Percentiles rank a stretch among this genome's conserved stretches.
These are phyloP conservation scores for Plemyria rubiginata DNA, from an alignment of 2,888 invertebrate species.

Conservation along the genomic window DNA sequence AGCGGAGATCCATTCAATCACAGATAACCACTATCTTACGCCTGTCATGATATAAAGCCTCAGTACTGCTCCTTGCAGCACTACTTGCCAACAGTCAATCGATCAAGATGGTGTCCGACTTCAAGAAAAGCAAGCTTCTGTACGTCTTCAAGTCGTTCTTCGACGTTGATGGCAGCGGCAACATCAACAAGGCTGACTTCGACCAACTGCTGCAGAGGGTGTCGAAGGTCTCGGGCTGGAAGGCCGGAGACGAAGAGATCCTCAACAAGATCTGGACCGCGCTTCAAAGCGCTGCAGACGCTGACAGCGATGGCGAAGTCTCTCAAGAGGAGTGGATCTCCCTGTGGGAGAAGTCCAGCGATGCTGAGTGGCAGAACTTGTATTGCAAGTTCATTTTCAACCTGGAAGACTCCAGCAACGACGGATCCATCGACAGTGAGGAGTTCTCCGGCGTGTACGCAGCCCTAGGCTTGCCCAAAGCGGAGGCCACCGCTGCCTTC, in stretches of 20 bases:
- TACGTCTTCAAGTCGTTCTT: constrained; percentile 95
- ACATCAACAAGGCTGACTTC: constrained; percentile 94
- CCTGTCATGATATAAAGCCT: constrained; percentile 20
- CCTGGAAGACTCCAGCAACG: constrained; percentile 93
- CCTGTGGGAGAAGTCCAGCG: constrained; percentile 88
- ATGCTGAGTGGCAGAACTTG: constrained; percentile 90
- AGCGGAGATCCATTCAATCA: constrained; percentile 26
- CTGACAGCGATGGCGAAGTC: constrained; percentile 93
- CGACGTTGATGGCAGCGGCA: constrained; percentile 94
- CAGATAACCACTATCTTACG: constrained; percentile 23
- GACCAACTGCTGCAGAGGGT: constrained; percentile 94
- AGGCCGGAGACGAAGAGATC: constrained; percentile 88
- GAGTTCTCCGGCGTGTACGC: constrained; percentile 93
- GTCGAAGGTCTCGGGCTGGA: constrained; percentile 91
- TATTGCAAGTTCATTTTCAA: constrained; percentile 95
- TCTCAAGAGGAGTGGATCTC: constrained; percentile 59
- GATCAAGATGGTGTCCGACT: constrained; percentile 90
- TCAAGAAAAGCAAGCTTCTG: constrained; percentile 94
- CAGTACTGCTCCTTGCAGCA: constrained; percentile 26
- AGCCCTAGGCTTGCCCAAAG: constrained; percentile 89
- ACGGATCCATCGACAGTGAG: constrained; percentile 89
- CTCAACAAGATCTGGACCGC: constrained; percentile 94
- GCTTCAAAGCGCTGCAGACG: constrained; percentile 92
- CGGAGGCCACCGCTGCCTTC: constrained; percentile 91
- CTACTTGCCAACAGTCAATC: constrained; percentile 11